Evolutionary conservation across 2,797 vertebrate genomes (phyloP).

Genomic region (Oryzias sinensis): DNA sequence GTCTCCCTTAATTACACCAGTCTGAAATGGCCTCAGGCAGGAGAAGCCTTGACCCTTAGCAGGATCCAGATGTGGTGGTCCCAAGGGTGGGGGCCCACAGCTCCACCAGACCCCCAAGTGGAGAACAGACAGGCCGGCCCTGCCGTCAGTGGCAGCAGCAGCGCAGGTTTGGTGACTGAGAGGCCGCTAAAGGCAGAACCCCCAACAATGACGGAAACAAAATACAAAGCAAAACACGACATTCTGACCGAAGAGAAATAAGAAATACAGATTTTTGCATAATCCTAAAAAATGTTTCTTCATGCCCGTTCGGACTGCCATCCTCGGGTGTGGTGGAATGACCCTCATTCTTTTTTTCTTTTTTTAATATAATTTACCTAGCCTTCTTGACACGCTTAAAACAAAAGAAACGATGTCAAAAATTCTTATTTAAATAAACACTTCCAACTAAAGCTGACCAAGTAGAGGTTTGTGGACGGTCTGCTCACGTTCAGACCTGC

Average conservation of each 20-base stretch:
- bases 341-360: neutral
- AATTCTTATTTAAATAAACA: too few relatives aligned
- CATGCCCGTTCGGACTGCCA: too few relatives aligned
- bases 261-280: too few relatives aligned
- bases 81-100: conserved; percentile 82
- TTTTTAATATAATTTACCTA: neutral
- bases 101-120: conserved; percentile 75
- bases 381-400: neutral
- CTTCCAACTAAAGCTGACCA: too few relatives aligned
- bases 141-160: conserved; percentile 73
- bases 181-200: conserved; percentile 60
- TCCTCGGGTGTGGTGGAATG: neutral
- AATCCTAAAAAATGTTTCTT: too few relatives aligned
- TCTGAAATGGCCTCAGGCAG: conserved; percentile 93
- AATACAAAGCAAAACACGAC: neutral
- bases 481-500: conserved; percentile 76
- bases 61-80: conserved; percentile 98
- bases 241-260: neutral
- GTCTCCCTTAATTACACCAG: conserved; percentile 94
- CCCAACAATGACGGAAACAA: conserved; percentile 39
- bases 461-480: neutral
- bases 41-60: conserved; percentile 98
- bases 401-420: neutral
- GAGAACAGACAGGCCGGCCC: conserved; percentile 77
- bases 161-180: conserved; percentile 71